Conservation (phyloP, 2,888 invertebrate genomes). For the Orthosia gracilis region DNA sequence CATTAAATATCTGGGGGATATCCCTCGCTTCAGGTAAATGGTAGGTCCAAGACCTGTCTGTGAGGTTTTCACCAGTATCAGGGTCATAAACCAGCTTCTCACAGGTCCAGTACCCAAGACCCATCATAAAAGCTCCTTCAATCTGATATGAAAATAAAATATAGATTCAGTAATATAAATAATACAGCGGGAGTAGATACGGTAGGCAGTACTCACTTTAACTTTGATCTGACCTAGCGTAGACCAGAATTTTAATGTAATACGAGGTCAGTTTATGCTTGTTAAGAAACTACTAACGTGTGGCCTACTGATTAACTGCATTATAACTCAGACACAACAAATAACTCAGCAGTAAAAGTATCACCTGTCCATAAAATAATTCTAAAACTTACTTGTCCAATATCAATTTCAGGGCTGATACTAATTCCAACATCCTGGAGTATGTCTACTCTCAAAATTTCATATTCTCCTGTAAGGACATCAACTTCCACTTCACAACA, state of each 20-base stretch:
- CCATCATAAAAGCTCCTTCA: slow-evolving; percentile 93
- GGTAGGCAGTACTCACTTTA: background rate
- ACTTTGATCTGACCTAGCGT: background rate
- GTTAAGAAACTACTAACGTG: background rate
- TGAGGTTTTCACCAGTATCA: slow-evolving; percentile 91
- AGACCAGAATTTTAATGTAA: background rate
- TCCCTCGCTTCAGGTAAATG: slow-evolving; percentile 92
- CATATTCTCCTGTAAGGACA: slow-evolving; percentile 93
- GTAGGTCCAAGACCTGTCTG: slow-evolving; percentile 93
- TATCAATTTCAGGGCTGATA: slow-evolving; percentile 92
- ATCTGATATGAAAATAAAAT: too few relatives aligned
- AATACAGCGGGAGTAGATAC: background rate
- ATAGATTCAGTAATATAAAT: too few relatives aligned
- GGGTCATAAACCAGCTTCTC: slow-evolving; percentile 91
- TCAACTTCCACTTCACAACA: slow-evolving; percentile 94
- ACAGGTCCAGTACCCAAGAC: slow-evolving; percentile 92
- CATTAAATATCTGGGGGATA: slow-evolving; percentile 92
- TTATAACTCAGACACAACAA: background rate
- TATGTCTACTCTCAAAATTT: slow-evolving; percentile 91
- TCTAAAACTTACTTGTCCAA: slow-evolving; percentile 90
- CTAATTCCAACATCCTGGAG: slow-evolving; percentile 93
- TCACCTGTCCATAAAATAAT: too few relatives aligned
- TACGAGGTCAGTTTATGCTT: background rate
- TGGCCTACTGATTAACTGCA: background rate
- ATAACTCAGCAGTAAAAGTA: too few relatives aligned